These are phyloP conservation scores for Corythoichthys haematopterus DNA, from an alignment of 2,113 vertebrate genomes.

Conservation along the genomic window DNA sequence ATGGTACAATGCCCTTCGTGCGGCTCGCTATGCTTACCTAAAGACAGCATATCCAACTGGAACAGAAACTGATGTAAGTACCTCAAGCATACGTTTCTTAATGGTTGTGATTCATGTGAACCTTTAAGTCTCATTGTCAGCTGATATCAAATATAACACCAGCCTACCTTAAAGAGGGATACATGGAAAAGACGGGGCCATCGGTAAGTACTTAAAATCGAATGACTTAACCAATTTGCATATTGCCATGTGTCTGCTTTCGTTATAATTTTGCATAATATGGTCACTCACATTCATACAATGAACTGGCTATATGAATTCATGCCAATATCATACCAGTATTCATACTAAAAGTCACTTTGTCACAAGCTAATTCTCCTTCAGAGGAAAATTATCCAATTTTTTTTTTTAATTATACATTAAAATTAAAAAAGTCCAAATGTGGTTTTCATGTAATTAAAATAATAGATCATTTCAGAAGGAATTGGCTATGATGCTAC, in stretches of 20 bases:
- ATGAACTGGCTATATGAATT: no score
- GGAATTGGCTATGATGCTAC: no score
- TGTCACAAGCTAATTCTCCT: no score
- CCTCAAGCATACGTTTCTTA: background rate
- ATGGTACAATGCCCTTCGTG: slow-evolving; percentile 90
- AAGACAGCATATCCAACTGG: slow-evolving; percentile 79
- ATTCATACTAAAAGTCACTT: no score
- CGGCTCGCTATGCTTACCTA: slow-evolving; percentile 82
- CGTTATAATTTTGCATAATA: no score
- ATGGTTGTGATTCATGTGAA: background rate
- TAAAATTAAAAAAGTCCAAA: no score
- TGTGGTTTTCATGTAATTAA: no score
- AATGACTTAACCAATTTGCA: background rate
- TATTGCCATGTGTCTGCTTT: background rate
- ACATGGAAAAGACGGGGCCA: slow-evolving; percentile 94
- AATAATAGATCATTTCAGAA: no score
- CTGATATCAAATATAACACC: slow-evolving; percentile 83
- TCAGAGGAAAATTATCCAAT: no score
- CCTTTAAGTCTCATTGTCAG: slow-evolving; percentile 55
- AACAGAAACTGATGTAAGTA: slow-evolving; percentile 78
- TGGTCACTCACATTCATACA: no score
- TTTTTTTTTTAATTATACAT: no score
- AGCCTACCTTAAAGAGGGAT: slow-evolving; percentile 87
- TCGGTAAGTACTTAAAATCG: slow-evolving; percentile 65
- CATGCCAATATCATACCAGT: no score